These are phyloP conservation scores for Coryphaenoides rupestris DNA, from an alignment of 2,113 vertebrate genomes.

Conservation along the genomic window DNA sequence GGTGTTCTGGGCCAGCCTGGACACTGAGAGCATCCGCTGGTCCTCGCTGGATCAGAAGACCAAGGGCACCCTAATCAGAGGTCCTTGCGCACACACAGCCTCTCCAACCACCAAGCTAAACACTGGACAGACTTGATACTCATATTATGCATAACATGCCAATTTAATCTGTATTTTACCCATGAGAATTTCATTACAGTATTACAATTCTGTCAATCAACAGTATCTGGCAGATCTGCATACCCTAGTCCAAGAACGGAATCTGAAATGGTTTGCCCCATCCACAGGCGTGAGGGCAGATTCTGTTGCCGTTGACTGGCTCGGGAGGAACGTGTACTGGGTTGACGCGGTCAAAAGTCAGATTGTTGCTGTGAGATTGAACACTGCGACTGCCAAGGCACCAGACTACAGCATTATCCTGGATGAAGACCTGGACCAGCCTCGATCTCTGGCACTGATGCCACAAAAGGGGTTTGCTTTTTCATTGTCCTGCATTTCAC, in stretches of 20 bases:
- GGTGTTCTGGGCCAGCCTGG: conserved; percentile 83
- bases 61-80: conserved; percentile 81
- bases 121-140: no score
- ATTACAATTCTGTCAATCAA: not conserved
- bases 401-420: conserved; percentile 73
- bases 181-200: no score
- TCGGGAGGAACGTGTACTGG: conserved; percentile 90
- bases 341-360: conserved; percentile 74
- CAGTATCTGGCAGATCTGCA: no score
- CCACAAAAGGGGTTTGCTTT: conserved; percentile 79
- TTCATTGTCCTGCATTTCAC: not conserved
- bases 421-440: conserved; percentile 78
- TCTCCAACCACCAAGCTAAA: no score
- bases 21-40: conserved; percentile 81
- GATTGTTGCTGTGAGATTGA: conserved; percentile 76
- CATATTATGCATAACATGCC: no score
- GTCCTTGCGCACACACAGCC: conserved; percentile 51
- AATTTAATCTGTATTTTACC: no score
- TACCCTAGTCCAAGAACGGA: no score
- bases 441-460: conserved; percentile 79
- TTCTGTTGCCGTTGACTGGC: conserved; percentile 87
- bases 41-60: conserved; percentile 70
- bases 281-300: conserved; percentile 79
- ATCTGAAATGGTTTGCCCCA: not conserved
- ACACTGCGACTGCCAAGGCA: conserved; percentile 46